These are phyloP conservation scores for Gandaritis pyraliata DNA, from an alignment of 2,888 invertebrate genomes.

Conservation along the genomic window DNA sequence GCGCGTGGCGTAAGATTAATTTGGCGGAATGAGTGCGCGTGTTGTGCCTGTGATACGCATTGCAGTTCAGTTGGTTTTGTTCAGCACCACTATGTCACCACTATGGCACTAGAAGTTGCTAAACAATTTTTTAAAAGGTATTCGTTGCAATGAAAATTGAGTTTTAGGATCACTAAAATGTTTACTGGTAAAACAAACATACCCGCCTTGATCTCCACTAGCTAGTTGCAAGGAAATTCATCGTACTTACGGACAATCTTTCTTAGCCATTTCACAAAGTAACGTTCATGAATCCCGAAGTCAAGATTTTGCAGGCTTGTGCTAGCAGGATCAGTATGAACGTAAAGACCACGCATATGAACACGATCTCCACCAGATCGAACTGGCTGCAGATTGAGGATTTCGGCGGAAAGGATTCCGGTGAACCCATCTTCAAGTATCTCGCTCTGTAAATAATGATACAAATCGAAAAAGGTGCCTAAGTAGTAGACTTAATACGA, in stretches of 20 bases:
- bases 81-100: background rate
- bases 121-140: no score
- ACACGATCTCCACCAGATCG: constrained; percentile 63
- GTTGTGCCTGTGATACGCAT: constrained; percentile 24
- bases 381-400: constrained; percentile 48
- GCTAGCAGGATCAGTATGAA: constrained; percentile 61
- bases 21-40: constrained; percentile 33
- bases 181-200: no score
- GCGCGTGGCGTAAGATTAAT: constrained; percentile 35
- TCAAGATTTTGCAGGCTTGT: constrained; percentile 58
- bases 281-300: constrained; percentile 45
- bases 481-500: no score
- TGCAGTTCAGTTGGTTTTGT: constrained; percentile 4
- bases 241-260: constrained; percentile 16
- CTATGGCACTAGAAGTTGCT: background rate
- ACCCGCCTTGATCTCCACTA: no score
- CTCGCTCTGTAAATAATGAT: background rate
- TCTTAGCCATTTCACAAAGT: constrained; percentile 2
- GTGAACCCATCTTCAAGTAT: constrained; percentile 21
- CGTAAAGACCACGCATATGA: constrained; percentile 64
- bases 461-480: no score
- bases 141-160: no score
- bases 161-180: no score
- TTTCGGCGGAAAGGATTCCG: constrained; percentile 35
- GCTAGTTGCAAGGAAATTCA: no score